phyloP scores from a whole-genome alignment of 2,888 invertebrate species.

The Ariolimax columbianus region DNA sequence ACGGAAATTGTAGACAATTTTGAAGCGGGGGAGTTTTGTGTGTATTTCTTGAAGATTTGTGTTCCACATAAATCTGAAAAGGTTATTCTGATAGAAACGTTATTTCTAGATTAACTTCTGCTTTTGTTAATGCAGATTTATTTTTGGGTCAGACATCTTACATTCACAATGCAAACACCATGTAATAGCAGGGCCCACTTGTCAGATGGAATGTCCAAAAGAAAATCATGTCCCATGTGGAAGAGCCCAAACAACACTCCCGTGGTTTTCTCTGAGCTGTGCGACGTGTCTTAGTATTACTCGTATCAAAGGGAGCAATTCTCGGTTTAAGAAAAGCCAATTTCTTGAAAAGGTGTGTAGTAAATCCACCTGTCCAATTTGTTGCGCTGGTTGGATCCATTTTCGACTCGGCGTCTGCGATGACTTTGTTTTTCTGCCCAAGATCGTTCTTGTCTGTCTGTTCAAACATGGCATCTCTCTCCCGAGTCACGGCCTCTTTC shows the following conservation, averaged over 20 bases:
- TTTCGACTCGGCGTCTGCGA: background rate
- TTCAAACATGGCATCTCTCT: background rate
- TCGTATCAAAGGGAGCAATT: background rate
- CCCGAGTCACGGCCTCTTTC: background rate
- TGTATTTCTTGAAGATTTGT: too few species aligned
- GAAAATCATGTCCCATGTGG: conserved; percentile 20
- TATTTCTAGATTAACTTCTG: too few species aligned
- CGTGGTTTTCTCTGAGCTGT: background rate
- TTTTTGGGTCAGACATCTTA: too few species aligned
- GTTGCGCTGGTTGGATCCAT: too few species aligned
- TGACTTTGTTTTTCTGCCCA: background rate
- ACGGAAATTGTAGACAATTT: too few species aligned
- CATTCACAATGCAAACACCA: background rate
- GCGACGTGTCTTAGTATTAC: background rate
- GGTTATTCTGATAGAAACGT: too few species aligned
- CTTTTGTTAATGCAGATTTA: too few species aligned
- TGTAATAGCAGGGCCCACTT: background rate
- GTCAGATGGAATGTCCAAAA: background rate
- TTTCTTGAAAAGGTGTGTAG: background rate
- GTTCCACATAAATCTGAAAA: too few species aligned
- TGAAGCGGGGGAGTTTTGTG: too few species aligned
- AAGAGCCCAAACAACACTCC: background rate
- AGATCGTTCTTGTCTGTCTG: background rate
- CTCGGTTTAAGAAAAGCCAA: background rate
- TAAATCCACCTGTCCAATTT: background rate